phyloP scores from a whole-genome alignment of 2,797 vertebrate species.

The Oophaga sylvatica region DNA sequence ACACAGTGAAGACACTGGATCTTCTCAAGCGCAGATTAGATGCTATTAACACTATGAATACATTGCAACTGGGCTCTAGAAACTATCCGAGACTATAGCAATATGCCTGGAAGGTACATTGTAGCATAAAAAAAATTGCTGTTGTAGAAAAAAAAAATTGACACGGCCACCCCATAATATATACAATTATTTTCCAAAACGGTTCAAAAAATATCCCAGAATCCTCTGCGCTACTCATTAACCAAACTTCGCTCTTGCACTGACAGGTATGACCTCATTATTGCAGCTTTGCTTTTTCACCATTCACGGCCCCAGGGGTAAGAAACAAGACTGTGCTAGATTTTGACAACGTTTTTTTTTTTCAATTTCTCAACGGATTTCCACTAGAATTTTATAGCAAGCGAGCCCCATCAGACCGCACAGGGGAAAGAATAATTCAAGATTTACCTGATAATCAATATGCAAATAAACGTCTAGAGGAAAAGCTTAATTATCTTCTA shows the following conservation, averaged over 20 bases:
- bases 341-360: not conserved
- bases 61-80: not conserved
- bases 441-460: not conserved
- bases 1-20: not conserved
- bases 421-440: not conserved
- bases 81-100: not conserved
- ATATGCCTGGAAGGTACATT: not conserved
- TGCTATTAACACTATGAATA: not conserved
- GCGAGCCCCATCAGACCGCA: not conserved
- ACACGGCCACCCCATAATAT: not conserved
- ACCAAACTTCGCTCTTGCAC: not conserved
- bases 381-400: slow-evolving; percentile 3
- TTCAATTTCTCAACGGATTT: slow-evolving; percentile 1
- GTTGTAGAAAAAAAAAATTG: not conserved
- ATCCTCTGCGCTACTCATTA: slow-evolving; percentile 36
- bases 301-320: slow-evolving; percentile 25
- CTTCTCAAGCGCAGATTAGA: not conserved
- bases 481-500: slow-evolving; percentile 14
- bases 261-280: slow-evolving; percentile 45
- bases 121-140: not conserved
- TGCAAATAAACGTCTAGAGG: not conserved
- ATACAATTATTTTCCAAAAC: not conserved
- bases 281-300: not conserved
- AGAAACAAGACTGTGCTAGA: not conserved
- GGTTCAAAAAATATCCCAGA: slow-evolving; percentile 1